Conservation (phyloP, 2,113 vertebrate species). For the cat (Felis catus) region DNA sequence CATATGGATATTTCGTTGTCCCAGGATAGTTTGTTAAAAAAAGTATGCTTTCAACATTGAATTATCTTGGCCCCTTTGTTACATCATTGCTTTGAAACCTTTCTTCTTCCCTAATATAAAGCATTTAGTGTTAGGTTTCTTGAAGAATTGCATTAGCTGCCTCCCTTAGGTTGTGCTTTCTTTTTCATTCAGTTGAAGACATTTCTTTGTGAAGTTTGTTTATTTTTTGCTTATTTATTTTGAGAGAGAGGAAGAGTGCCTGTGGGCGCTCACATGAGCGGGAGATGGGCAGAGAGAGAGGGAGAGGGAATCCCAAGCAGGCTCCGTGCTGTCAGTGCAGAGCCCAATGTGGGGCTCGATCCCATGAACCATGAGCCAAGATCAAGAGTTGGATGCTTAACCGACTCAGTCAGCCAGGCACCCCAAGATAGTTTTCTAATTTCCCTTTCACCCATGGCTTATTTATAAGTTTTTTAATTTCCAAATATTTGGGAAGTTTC, state of each 20-base stretch:
- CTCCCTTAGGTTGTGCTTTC: neutral
- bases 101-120: neutral
- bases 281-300: no score
- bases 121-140: neutral
- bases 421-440: neutral
- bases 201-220: neutral
- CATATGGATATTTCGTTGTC: neutral
- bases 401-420: no score
- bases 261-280: no score
- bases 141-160: neutral
- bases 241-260: no score
- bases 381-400: no score
- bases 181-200: slow-evolving; percentile 26
- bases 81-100: neutral
- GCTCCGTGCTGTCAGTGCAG: no score
- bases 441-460: neutral
- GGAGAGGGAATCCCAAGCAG: no score
- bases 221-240: no score
- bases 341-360: no score
- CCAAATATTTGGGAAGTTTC: neutral
- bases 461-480: slow-evolving; percentile 29
- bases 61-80: neutral
- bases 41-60: neutral
- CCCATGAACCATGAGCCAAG: no score
- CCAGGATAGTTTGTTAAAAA: neutral